Conservation (phyloP, 2,113 vertebrate genomes). For the Cinclus mexicanus region DNA sequence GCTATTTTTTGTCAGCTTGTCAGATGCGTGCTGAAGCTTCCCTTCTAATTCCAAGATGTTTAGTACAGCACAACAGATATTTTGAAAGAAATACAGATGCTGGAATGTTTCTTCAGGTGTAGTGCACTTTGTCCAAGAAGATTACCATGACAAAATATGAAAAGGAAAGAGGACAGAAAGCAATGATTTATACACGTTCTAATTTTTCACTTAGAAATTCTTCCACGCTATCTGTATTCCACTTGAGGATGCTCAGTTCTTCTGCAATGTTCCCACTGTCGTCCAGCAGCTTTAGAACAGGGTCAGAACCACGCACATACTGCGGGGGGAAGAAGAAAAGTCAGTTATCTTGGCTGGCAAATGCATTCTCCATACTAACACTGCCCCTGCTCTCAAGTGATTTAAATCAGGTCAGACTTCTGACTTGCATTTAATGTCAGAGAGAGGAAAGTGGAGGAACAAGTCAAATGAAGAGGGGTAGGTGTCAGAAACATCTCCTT, state of each 20-base stretch:
- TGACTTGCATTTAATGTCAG: background rate
- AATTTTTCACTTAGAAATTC: constrained; percentile 97
- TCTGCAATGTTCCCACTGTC: constrained; percentile 97
- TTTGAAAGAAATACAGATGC: constrained; percentile 28
- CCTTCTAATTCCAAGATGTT: constrained; percentile 46
- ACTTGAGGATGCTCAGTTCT: constrained; percentile 98
- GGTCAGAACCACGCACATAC: constrained; percentile 98
- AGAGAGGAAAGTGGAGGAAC: background rate
- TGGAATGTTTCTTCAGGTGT: constrained; percentile 42
- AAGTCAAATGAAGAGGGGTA: background rate
- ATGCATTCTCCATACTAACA: background rate
- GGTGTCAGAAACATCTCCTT: background rate
- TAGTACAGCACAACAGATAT: constrained; percentile 16
- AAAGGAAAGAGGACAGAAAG: constrained; percentile 8
- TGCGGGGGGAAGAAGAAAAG: constrained; percentile 36
- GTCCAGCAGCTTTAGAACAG: constrained; percentile 97
- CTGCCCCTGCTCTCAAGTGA: background rate
- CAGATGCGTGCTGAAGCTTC: constrained; percentile 28
- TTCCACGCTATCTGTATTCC: constrained; percentile 99
- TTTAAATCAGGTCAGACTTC: background rate
- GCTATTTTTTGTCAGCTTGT: constrained; percentile 55
- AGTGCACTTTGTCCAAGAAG: constrained; percentile 17
- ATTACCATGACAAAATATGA: constrained; percentile 47
- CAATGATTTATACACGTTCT: constrained; percentile 84
- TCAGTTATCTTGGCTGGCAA: background rate